phyloP scores from a whole-genome alignment of 2,797 vertebrate genomes.

The Uromys caudimaculatus region DNA sequence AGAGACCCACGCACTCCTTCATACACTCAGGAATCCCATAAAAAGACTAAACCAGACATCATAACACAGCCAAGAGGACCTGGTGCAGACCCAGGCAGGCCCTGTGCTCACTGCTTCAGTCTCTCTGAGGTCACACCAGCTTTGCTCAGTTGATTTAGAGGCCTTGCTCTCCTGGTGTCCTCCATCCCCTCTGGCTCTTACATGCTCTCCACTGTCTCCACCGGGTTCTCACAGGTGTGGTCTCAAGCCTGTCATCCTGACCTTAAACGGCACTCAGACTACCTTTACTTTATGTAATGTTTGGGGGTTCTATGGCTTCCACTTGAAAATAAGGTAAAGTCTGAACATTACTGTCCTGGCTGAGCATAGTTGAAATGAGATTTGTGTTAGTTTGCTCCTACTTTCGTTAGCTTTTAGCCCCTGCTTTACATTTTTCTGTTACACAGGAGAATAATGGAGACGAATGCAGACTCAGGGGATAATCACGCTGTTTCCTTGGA shows the following conservation, averaged over 20 bases:
- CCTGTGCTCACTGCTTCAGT: not conserved
- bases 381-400: not conserved
- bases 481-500: not conserved
- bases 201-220: not conserved
- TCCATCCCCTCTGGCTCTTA: not conserved
- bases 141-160: not conserved
- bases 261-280: not conserved
- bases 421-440: slow-evolving; percentile 12
- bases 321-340: slow-evolving; percentile 42
- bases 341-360: not conserved
- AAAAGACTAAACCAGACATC: not conserved
- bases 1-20: not conserved
- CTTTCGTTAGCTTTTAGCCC: slow-evolving; percentile 22
- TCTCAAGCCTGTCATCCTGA: not conserved
- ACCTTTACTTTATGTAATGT: slow-evolving; percentile 18
- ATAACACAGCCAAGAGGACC: too few species aligned
- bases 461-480: not conserved
- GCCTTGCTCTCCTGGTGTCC: not conserved
- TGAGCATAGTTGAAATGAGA: slow-evolving; percentile 10
- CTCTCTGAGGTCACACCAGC: not conserved
- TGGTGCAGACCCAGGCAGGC: too few species aligned
- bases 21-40: not conserved
- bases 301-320: not conserved
- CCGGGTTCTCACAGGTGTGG: not conserved
- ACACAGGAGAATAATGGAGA: not conserved